phyloP scores from a whole-genome alignment of 2,888 invertebrate species.

The Cryptops parisi region DNA sequence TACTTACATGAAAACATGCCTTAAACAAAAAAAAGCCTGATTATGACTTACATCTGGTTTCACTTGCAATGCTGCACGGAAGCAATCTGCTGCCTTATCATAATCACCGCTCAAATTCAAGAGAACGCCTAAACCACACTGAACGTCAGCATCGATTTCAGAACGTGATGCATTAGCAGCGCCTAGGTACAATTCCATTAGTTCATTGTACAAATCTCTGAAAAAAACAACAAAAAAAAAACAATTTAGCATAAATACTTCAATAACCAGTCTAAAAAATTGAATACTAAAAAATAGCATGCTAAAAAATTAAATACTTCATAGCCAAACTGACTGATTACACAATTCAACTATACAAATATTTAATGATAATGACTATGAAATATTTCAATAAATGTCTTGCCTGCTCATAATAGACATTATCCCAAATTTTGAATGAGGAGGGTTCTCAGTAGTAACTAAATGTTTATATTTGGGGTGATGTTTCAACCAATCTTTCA shows the following conservation, averaged over 20 bases:
- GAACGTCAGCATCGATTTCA: conserved; percentile 70
- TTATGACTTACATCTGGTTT: conserved; percentile 46
- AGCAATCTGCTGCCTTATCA: conserved; percentile 93
- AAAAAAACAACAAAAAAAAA: conserved; percentile 16
- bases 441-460: conserved; percentile 29
- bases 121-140: conserved; percentile 84
- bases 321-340: no score
- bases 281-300: neutral
- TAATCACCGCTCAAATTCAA: conserved; percentile 90
- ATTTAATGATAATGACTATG: no score
- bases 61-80: conserved; percentile 72
- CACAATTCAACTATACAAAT: no score
- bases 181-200: conserved; percentile 50
- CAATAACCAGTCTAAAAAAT: neutral
- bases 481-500: conserved; percentile 39
- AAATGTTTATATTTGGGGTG: conserved; percentile 71
- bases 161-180: conserved; percentile 62
- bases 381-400: no score
- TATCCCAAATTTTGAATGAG: conserved; percentile 21
- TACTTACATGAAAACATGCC: no score
- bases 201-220: conserved; percentile 45
- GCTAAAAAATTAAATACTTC: neutral
- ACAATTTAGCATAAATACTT: neutral
- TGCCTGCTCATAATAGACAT: conserved; percentile 30
- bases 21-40: no score